Conservation (phyloP, 2,113 vertebrate genomes). For the Vulpes lagopus region DNA sequence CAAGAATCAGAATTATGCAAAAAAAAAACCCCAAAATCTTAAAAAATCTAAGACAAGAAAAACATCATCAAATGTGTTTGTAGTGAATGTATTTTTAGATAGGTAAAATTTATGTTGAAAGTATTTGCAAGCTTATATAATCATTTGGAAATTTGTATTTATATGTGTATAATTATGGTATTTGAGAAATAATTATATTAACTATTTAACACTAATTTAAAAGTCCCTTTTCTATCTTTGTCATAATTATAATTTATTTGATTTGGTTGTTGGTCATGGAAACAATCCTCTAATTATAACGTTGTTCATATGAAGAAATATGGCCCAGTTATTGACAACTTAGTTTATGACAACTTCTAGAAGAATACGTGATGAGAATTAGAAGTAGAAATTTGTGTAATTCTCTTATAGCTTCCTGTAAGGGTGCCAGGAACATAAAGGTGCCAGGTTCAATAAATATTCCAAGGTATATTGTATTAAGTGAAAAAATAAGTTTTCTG, state of each 20-base stretch:
- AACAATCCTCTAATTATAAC: not conserved
- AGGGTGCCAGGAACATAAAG: not conserved
- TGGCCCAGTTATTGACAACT: not conserved
- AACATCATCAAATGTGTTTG: not conserved
- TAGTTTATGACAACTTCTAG: not conserved
- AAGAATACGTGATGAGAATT: not conserved
- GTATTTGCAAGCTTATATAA: not conserved
- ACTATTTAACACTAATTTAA: not conserved
- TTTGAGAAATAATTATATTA: not conserved
- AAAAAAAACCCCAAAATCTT: not conserved
- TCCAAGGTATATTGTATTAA: not conserved
- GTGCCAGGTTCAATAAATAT: not conserved
- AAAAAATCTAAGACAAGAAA: constrained; percentile 21
- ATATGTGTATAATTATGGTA: not conserved
- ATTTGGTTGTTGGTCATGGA: not conserved
- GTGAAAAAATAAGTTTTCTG: not conserved
- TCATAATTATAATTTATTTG: not conserved
- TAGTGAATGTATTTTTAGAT: not conserved
- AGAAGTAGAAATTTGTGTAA: not conserved
- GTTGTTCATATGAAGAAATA: constrained; percentile 16
- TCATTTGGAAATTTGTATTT: constrained; percentile 43
- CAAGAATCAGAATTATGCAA: not conserved
- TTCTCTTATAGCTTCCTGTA: not conserved
- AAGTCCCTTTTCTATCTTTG: not conserved
- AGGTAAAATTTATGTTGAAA: constrained; percentile 7